phyloP scores from a whole-genome alignment of 35 echinoderm and acorn worm genomes.

The Eucidaris tribuloides region DNA sequence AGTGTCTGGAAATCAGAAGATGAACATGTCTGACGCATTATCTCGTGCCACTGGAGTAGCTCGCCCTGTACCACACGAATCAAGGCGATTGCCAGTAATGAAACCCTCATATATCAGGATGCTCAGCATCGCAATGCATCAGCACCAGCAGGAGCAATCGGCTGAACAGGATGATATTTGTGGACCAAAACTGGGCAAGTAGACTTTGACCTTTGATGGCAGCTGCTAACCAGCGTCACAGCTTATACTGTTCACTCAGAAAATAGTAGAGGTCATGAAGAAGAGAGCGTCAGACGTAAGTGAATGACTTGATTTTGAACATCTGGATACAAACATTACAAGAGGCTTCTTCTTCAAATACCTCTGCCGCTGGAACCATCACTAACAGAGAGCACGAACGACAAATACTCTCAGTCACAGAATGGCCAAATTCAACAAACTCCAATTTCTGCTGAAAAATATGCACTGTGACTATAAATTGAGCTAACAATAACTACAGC shows the following conservation, averaged over 20 bases:
- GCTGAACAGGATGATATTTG: not conserved
- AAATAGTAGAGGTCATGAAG: not conserved
- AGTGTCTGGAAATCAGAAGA: not conserved
- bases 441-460: too few species aligned
- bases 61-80: not conserved
- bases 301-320: not conserved
- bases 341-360: not conserved
- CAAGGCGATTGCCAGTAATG: too few species aligned
- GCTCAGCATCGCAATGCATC: not conserved
- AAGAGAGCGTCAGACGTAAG: not conserved
- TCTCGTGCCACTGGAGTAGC: constrained; percentile 3
- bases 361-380: too few species aligned
- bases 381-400: too few species aligned
- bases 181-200: not conserved
- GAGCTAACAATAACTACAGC: too few species aligned
- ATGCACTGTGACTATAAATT: too few species aligned
- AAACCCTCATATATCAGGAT: not conserved
- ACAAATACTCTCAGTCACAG: too few species aligned
- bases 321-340: not conserved
- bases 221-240: not conserved
- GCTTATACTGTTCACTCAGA: constrained; percentile 10
- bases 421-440: too few species aligned
- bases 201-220: constrained; percentile 8
- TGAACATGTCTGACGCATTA: not conserved
- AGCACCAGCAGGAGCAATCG: not conserved